Conservation (phyloP, 2,888 invertebrate genomes). For the Thyatira batis region DNA sequence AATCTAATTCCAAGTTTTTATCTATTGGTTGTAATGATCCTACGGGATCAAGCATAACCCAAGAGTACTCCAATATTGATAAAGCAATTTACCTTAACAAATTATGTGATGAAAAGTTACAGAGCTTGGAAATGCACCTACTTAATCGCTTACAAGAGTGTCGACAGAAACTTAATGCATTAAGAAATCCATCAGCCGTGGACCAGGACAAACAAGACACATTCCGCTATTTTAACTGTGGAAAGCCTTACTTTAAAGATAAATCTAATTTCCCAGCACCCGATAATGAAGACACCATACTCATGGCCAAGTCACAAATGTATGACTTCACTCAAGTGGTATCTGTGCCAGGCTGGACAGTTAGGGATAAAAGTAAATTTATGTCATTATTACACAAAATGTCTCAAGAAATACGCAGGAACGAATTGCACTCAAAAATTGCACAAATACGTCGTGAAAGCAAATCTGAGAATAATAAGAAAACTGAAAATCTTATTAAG, state of each 20-base stretch:
- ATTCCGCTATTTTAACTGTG: slow-evolving; percentile 63
- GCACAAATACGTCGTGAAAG: slow-evolving; percentile 32
- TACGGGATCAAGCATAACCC: slow-evolving; percentile 13
- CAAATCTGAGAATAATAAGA: slow-evolving; percentile 14
- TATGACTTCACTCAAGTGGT: slow-evolving; percentile 72
- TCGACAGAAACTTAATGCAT: slow-evolving; percentile 42
- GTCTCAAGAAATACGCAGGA: slow-evolving; percentile 43
- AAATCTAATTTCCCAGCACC: slow-evolving; percentile 71
- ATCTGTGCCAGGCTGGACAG: slow-evolving; percentile 79
- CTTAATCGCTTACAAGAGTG: slow-evolving; percentile 55
- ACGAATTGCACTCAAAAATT: slow-evolving; percentile 43
- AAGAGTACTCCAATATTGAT: slow-evolving; percentile 42
- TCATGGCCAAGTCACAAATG: slow-evolving; percentile 58
- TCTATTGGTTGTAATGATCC: slow-evolving; percentile 11
- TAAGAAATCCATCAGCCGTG: slow-evolving; percentile 18
- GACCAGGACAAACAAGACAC: slow-evolving; percentile 27
- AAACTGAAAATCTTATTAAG: slow-evolving; percentile 29
- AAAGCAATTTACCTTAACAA: slow-evolving; percentile 61
- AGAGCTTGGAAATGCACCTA: slow-evolving; percentile 54
- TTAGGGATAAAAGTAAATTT: slow-evolving; percentile 81
- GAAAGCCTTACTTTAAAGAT: slow-evolving; percentile 87
- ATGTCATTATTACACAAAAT: slow-evolving; percentile 70
- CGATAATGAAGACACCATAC: slow-evolving; percentile 83
- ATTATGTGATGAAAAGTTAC: slow-evolving; percentile 55
- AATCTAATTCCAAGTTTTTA: slow-evolving; percentile 16